Percentiles rank a stretch among this genome's conserved stretches.
Conservation (phyloP, 1,140 invertebrate genomes). For the Caerostris darwini region DNA sequence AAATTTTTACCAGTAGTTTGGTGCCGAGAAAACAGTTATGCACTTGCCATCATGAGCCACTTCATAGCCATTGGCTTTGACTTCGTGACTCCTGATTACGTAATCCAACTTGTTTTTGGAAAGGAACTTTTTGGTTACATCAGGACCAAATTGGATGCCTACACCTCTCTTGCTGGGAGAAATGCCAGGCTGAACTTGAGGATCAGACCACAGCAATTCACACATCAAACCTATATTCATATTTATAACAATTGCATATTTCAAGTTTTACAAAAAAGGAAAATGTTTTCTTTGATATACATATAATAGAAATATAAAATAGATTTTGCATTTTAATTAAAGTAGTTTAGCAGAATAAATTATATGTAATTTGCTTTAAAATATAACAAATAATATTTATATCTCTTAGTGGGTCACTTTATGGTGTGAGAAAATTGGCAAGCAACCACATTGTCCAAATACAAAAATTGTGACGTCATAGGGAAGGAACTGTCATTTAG, state of each 20-base stretch:
- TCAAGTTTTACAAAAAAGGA: too few relatives aligned
- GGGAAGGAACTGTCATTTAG: too few relatives aligned
- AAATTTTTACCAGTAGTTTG: slow-evolving; percentile 93
- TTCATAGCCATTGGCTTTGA: slow-evolving; percentile 98
- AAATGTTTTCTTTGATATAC: too few relatives aligned
- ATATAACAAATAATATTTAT: too few relatives aligned
- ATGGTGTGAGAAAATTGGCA: too few relatives aligned
- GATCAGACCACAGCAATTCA: slow-evolving; percentile 99
- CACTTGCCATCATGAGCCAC: slow-evolving; percentile 95
- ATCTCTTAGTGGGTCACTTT: too few relatives aligned
- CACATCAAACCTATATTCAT: slow-evolving; percentile 91
- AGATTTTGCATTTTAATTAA: background rate
- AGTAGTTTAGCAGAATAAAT: background rate
- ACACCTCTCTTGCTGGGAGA: slow-evolving; percentile 97
- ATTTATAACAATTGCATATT: background rate
- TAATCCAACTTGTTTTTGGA: slow-evolving; percentile 94
- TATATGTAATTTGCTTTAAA: background rate
- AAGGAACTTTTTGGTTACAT: slow-evolving; percentile 95
- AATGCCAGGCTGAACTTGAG: slow-evolving; percentile 92
- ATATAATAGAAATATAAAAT: background rate
- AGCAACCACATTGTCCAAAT: too few relatives aligned
- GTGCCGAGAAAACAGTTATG: slow-evolving; percentile 98
- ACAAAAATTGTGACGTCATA: too few relatives aligned
- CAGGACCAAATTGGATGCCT: slow-evolving; percentile 98
- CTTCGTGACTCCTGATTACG: slow-evolving; percentile 98